A percentile compares a stretch with the other conserved stretches of the same genome.
These are phyloP conservation scores for Syngnathus floridae DNA, from an alignment of 2,113 vertebrate species.

Conservation along the genomic window DNA sequence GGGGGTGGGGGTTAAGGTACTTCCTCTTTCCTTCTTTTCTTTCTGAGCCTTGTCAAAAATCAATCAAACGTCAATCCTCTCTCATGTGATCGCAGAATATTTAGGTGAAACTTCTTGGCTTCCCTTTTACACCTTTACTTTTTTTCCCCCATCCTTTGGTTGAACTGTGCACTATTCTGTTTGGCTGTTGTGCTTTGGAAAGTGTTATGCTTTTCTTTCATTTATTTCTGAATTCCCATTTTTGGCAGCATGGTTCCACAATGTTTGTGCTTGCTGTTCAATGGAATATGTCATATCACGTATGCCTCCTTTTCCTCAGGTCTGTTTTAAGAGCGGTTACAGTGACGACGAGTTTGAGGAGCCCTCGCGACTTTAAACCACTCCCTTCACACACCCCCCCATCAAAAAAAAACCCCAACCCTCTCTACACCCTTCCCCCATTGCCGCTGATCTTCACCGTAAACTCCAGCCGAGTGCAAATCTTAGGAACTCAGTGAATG, in stretches of 20 bases:
- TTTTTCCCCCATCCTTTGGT: background rate
- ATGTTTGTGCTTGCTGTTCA: background rate
- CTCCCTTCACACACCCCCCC: conserved; percentile 53
- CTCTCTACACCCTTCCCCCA: background rate
- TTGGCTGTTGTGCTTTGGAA: background rate
- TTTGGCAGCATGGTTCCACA: background rate
- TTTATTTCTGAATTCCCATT: background rate
- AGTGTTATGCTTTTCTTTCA: background rate
- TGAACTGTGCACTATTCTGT: background rate
- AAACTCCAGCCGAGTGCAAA: conserved; percentile 67
- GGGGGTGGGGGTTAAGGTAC: conserved; percentile 74
- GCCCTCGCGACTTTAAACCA: conserved; percentile 74
- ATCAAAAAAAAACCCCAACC: background rate
- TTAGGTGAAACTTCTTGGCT: background rate
- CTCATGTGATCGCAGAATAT: background rate
- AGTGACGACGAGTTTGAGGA: conserved; percentile 74
- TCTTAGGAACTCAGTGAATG: conserved; percentile 75
- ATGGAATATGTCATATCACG: conserved; percentile 3
- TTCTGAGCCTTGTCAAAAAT: conserved; percentile 35
- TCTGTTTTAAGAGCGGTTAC: conserved; percentile 79
- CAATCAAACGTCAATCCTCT: conserved; percentile 1
- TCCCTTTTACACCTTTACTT: background rate
- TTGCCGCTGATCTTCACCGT: conserved; percentile 61
- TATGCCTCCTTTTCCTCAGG: conserved; percentile 65
- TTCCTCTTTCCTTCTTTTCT: conserved; percentile 52